These are phyloP conservation scores for Lithophane semibrunnea DNA, from an alignment of 2,888 invertebrate species.

Conservation along the genomic window DNA sequence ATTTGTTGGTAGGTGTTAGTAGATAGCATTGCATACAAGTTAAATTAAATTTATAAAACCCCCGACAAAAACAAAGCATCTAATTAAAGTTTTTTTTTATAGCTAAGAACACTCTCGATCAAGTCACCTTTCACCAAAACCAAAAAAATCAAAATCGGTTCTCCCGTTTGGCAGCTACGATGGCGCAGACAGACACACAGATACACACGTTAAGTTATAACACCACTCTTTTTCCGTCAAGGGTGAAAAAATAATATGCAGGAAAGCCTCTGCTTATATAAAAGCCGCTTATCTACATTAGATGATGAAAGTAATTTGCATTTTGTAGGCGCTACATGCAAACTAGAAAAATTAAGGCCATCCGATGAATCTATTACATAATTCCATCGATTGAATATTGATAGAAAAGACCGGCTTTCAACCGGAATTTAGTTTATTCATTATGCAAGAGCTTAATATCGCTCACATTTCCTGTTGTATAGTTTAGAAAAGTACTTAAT, in stretches of 20 bases:
- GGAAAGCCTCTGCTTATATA: conserved; percentile 5
- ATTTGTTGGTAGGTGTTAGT: not conserved
- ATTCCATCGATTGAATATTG: conserved; percentile 33
- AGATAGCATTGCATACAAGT: not conserved
- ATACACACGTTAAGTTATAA: no score
- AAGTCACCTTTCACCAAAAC: no score
- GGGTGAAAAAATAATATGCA: not conserved
- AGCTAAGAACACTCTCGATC: no score
- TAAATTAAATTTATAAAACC: no score
- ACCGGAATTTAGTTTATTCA: conserved; percentile 24
- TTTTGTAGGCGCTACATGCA: conserved; percentile 10
- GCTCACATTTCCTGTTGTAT: conserved; percentile 32
- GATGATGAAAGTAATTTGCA: conserved; percentile 35
- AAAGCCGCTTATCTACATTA: not conserved
- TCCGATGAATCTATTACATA: conserved; percentile 38
- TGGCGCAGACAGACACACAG: no score
- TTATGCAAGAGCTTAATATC: conserved; percentile 45
- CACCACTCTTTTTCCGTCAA: no score
- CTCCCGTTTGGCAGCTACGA: no score
- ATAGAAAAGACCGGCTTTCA: conserved; percentile 33
- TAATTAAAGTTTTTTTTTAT: no score
- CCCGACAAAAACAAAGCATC: no score
- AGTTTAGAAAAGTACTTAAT: conserved; percentile 11
- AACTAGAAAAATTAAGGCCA: conserved; percentile 32
- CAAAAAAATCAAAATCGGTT: no score